Base-by-base conservation (phyloP, 2,888 invertebrate species). In the Hypselothyrea guttata region DNA sequence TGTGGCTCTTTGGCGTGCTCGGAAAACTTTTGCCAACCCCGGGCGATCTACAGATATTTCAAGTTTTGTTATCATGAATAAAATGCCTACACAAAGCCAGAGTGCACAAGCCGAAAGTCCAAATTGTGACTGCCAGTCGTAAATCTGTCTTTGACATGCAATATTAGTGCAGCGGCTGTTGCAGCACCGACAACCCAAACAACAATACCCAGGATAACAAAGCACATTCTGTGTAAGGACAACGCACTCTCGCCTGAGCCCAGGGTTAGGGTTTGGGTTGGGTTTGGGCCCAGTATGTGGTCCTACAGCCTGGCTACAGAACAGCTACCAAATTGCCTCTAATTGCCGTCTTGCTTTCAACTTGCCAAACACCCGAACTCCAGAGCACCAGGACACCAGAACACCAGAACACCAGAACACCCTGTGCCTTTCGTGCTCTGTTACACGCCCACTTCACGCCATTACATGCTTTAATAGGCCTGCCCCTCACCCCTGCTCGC, bases 141-240 rank as follows among this genome's bases (percentile, higher is more conserved):
- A 84, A 83, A 83, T 82, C 83, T 83, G 83, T 73, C 75, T 84
- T 84, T 83, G 83, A 82, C 83, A 84, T 82, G 84, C 77, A 82
- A 83, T 83, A 84, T 75, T 47, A 63, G 77, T 79, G 75, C 77
- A 70, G 55, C 77, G 70, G 75, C 84, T 83, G 79, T 78, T 76
- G 79, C 79, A 78, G 67, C 77, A 44, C 8, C 33, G 35, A 48
- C 48, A 51, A 49, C 28, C 45, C 13, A 41, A 49, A 52, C 52
- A 49, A 16, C 51, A 61, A 35, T 37, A 52, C 37, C 31, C 16
- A 52, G 35, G 45, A 48, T 22, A 53, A 63, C 51, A 58, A 67
- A 59, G 77, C 69, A 66, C 64, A 75, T 69, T 65, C 67, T 67
- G 44, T 48, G 55, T 71, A 68, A 77, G 84, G 84, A 84, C 81